Conservation (phyloP, 2,113 vertebrate species). For the Ariopsis seemanni region DNA sequence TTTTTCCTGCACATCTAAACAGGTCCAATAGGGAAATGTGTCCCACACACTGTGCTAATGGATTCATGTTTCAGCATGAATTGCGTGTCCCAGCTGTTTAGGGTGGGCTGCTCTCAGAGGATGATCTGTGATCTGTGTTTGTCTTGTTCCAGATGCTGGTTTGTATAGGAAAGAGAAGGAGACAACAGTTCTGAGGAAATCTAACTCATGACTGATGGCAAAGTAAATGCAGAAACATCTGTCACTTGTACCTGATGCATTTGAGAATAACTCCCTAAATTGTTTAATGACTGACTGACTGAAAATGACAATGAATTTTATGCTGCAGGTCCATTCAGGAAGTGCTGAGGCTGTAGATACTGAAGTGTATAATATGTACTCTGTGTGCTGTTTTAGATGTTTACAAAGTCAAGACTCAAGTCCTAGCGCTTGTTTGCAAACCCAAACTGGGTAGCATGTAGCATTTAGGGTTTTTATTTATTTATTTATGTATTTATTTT, state of each 20-base stretch:
- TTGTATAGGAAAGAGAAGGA: slow-evolving; percentile 19
- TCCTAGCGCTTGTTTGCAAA: not conserved
- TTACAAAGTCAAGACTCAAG: not conserved
- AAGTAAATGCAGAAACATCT: slow-evolving; percentile 26
- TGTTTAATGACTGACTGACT: not conserved
- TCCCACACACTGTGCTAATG: slow-evolving; percentile 45
- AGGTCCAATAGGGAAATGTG: slow-evolving; percentile 45
- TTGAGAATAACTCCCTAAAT: not conserved
- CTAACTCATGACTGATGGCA: slow-evolving; percentile 2
- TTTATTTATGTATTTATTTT: too few relatives aligned
- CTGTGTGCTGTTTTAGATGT: not conserved
- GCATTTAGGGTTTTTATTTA: not conserved
- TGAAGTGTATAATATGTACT: not conserved
- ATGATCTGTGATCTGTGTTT: slow-evolving; percentile 33
- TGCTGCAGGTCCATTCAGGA: too few relatives aligned
- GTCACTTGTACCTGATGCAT: not conserved
- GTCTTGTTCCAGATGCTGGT: slow-evolving; percentile 28
- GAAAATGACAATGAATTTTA: not conserved
- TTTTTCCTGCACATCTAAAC: slow-evolving; percentile 36
- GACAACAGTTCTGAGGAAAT: slow-evolving; percentile 10
- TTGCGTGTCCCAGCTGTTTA: slow-evolving; percentile 50
- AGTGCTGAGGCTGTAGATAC: not conserved
- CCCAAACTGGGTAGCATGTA: not conserved
- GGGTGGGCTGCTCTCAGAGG: slow-evolving; percentile 48
- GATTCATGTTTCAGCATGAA: slow-evolving; percentile 31